These are phyloP conservation scores for Diorhabda carinulata DNA, from an alignment of 1,140 invertebrate genomes.

Conservation along the genomic window DNA sequence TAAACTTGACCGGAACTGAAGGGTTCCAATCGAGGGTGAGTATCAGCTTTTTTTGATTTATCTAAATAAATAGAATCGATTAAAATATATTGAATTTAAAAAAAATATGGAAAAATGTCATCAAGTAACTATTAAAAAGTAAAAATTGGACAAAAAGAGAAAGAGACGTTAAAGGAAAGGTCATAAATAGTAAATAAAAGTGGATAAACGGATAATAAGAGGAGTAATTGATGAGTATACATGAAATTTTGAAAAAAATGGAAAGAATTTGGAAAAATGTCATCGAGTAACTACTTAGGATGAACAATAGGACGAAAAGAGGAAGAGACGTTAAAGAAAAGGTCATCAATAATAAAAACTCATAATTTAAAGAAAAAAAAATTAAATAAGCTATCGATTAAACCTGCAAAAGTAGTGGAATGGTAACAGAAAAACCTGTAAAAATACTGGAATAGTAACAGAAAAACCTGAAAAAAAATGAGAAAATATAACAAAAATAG, in stretches of 20 bases:
- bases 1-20: constrained; percentile 85
- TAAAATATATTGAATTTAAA: not conserved
- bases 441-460: too few relatives aligned
- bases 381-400: too few relatives aligned
- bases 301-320: not conserved
- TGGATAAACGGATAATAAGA: not conserved
- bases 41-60: constrained; percentile 46
- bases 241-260: not conserved
- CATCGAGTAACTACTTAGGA: not conserved
- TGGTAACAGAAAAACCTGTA: too few relatives aligned
- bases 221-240: too few relatives aligned
- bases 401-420: too few relatives aligned
- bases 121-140: not conserved
- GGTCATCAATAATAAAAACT: not conserved
- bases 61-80: constrained; percentile 26
- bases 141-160: not conserved
- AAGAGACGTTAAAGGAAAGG: too few relatives aligned
- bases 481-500: too few relatives aligned
- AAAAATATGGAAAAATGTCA: constrained; percentile 8
- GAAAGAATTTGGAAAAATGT: not conserved
- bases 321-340: too few relatives aligned
- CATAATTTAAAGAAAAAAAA: not conserved
- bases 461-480: too few relatives aligned
- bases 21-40: constrained; percentile 70
- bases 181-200: not conserved